A percentile compares a stretch with the other conserved stretches of the same genome.
Conservation (phyloP, 1,140 invertebrate genomes). For the Palaemon carinicauda region DNA sequence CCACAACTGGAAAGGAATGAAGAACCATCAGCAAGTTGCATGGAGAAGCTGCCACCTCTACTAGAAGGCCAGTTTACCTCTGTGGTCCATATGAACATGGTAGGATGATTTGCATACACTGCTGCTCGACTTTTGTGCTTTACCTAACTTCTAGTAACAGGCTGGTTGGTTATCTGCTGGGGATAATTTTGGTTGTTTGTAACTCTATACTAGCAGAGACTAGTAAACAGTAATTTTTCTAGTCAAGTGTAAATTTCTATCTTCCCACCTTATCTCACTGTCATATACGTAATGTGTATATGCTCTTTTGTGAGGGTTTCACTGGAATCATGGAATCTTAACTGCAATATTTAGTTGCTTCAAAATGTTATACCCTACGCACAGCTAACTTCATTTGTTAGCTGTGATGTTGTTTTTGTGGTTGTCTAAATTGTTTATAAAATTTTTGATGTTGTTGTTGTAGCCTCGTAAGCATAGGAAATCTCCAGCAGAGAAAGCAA, state of each 20-base stretch:
- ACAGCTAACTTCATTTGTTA: neutral
- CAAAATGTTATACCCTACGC: neutral
- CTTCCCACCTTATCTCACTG: slow-evolving; percentile 8
- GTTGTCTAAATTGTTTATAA: neutral
- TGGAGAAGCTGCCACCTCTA: slow-evolving; percentile 27
- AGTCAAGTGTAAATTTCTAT: slow-evolving; percentile 5
- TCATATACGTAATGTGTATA: slow-evolving; percentile 34
- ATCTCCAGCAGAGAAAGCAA: slow-evolving; percentile 27
- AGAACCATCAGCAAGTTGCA: neutral
- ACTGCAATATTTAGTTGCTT: too few species aligned
- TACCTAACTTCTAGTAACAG: slow-evolving; percentile 31
- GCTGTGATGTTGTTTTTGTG: slow-evolving; percentile 15
- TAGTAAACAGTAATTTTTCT: neutral
- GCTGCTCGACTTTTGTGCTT: slow-evolving; percentile 23
- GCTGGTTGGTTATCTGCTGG: slow-evolving; percentile 36
- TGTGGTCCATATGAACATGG: slow-evolving; percentile 50
- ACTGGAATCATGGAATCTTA: too few species aligned
- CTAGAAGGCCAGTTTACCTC: slow-evolving; percentile 11
- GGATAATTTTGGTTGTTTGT: neutral
- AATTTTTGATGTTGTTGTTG: neutral
- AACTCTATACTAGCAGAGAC: neutral
- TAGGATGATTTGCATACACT: slow-evolving; percentile 24
- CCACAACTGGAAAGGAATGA: slow-evolving; percentile 18
- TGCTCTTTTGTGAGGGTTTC: slow-evolving; percentile 11
- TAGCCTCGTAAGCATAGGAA: neutral